Evolutionary conservation across 2,113 vertebrate genomes (phyloP), one percentile per base, ranked within the genome.

Genomic region (Leptocoma aspasia): DNA sequence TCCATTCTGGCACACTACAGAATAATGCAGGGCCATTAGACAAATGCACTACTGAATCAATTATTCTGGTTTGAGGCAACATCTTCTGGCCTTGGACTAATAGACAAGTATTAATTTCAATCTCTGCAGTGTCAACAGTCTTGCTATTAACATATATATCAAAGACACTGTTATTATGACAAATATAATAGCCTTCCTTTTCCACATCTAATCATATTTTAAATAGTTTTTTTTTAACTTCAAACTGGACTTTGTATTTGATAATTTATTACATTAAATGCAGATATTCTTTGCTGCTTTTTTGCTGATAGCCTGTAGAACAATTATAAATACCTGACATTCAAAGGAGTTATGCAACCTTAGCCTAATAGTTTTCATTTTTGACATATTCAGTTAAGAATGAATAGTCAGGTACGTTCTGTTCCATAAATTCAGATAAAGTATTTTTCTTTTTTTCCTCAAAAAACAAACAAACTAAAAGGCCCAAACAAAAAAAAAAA

Each of bases 51-150:
- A 56, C 49, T 84, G 70, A 97, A 98, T 97, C 96, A 97, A 97
- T 98, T 96, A 71, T 91, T 98, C 95, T 97, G 94, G 96, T 98
- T 97, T 96, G 78, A 97, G 96, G 97, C 96, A 96, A 96, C 86
- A 96, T 65, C 80, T 95, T 91, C 82, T 95, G 94, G 89, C 82
- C 94, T 94, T 86, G 33, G 75, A 92, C 93, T 97, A 96, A 96
- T 39, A 97, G 91, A 95, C 83, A 92, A 96, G 35, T 94, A 98
- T 96, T 97, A 95, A 97, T 97, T 97, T 97, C 95, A 94, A 95
- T 68, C 86, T 97, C 75, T 89, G 63, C 33, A 89, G 52, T 87
- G 94, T 96, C 89, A 95, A 97, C 92, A 97, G 82, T 77, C 94
- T 88, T 92, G 66, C 76, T 79, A 97, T 95, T 95, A 97, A 90